Percentiles rank a stretch among this genome's conserved stretches.
Evolutionary conservation across 2,113 vertebrate genomes (phyloP).

Genomic region (Cervus canadensis): DNA sequence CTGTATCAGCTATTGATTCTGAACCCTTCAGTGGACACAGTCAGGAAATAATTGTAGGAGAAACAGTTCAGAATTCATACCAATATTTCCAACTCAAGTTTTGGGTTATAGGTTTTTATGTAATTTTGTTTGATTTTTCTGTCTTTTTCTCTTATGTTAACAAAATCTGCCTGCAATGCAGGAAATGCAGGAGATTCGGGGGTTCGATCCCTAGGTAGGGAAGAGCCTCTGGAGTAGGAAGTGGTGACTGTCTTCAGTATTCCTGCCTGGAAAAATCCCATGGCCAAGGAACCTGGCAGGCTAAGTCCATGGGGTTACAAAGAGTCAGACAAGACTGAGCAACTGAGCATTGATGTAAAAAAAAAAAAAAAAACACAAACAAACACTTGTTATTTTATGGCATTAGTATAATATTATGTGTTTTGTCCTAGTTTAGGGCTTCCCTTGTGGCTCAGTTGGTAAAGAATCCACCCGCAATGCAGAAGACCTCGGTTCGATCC

Average conservation of each 20-base stretch:
- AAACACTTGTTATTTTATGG: neutral
- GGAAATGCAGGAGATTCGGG: neutral
- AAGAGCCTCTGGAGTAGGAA: neutral
- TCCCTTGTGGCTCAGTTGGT: neutral
- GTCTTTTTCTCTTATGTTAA: neutral
- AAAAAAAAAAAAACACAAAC: neutral
- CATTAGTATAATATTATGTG: neutral
- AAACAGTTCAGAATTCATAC: neutral
- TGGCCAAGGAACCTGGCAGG: neutral
- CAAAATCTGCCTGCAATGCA: neutral
- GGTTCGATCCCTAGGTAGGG: neutral
- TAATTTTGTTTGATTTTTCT: neutral
- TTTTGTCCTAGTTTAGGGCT: neutral
- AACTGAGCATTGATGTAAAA: neutral
- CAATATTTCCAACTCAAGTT: neutral
- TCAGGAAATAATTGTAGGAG: neutral
- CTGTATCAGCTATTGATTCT: neutral
- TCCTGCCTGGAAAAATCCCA: neutral
- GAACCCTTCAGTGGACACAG: neutral
- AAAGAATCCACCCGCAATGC: neutral
- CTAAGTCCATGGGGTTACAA: neutral
- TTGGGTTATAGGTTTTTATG: neutral
- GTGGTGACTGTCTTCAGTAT: neutral
- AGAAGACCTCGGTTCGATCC: accelerated
- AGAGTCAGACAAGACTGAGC: neutral